phyloP scores from a whole-genome alignment of 2,797 vertebrate species.

The Oreonectes daqikongensis region DNA sequence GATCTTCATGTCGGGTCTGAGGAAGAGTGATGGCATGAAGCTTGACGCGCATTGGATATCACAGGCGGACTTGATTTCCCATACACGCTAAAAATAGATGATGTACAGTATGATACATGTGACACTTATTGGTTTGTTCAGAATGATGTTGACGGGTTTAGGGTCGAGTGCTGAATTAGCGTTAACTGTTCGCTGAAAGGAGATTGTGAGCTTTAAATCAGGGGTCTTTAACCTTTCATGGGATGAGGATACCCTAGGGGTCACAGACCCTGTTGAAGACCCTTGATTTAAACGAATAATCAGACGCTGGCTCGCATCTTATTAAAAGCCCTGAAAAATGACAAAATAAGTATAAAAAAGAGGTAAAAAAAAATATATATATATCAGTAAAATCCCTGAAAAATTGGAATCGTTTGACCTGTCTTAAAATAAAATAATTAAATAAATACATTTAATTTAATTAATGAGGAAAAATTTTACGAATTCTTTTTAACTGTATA shows the following conservation, averaged over 20 bases:
- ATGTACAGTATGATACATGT: neutral
- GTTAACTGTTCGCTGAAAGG: neutral
- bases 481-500: too few species aligned
- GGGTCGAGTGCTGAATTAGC: neutral
- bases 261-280: neutral
- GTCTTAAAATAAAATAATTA: too few species aligned
- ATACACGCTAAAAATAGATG: neutral
- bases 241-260: neutral
- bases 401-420: too few species aligned
- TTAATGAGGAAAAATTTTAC: too few species aligned
- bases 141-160: neutral
- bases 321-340: neutral
- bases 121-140: neutral
- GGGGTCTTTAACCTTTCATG: neutral
- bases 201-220: neutral
- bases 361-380: too few species aligned
- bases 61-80: neutral
- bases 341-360: too few species aligned
- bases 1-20: slow-evolving; percentile 12
- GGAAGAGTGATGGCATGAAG: neutral
- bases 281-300: neutral
- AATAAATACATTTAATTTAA: too few species aligned
- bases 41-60: slow-evolving; percentile 1
- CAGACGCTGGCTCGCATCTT: neutral
- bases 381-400: too few species aligned